These are phyloP conservation scores for Oscheius sp. DNA, from an alignment of 1,140 invertebrate genomes.

Conservation along the genomic window DNA sequence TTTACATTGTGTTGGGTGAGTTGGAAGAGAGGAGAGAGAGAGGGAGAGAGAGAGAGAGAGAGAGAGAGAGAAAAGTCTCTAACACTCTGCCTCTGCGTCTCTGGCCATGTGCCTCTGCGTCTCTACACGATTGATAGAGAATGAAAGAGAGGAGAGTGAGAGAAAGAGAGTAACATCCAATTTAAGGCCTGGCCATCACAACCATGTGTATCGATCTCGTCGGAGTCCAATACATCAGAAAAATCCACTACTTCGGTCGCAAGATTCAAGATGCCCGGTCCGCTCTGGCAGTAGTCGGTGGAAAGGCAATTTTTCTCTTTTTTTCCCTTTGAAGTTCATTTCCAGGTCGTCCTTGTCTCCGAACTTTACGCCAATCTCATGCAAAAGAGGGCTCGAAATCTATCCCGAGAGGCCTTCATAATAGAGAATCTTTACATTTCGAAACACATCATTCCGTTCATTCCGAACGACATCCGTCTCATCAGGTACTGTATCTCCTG, in stretches of 20 bases:
- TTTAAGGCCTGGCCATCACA: conserved; percentile 57
- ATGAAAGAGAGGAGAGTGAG: too few relatives aligned
- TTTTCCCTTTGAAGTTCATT: background rate
- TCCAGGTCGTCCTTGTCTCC: conserved; percentile 60
- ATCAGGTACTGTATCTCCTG: conserved; percentile 39
- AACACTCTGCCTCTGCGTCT: too few relatives aligned
- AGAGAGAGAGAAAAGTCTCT: too few relatives aligned
- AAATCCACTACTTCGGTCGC: conserved; percentile 60
- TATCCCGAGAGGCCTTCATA: conserved; percentile 58
- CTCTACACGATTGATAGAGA: background rate
- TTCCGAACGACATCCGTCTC: conserved; percentile 58
- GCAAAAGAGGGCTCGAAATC: conserved; percentile 56
- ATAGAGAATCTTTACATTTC: conserved; percentile 61
- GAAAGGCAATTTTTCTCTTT: conserved; percentile 46
- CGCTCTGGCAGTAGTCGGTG: conserved; percentile 59
- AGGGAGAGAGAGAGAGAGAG: too few relatives aligned
- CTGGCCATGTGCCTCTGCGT: too few relatives aligned
- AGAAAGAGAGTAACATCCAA: background rate
- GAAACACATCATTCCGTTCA: conserved; percentile 61
- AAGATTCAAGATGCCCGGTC: conserved; percentile 61
- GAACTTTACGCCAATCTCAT: conserved; percentile 60
- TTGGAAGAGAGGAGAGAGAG: too few relatives aligned
- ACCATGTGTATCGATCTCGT: conserved; percentile 61
- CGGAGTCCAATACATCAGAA: conserved; percentile 52
- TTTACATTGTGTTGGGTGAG: conserved; percentile 57